phyloP scores from a whole-genome alignment of 1,140 invertebrate species.

The Heliconius congener region DNA sequence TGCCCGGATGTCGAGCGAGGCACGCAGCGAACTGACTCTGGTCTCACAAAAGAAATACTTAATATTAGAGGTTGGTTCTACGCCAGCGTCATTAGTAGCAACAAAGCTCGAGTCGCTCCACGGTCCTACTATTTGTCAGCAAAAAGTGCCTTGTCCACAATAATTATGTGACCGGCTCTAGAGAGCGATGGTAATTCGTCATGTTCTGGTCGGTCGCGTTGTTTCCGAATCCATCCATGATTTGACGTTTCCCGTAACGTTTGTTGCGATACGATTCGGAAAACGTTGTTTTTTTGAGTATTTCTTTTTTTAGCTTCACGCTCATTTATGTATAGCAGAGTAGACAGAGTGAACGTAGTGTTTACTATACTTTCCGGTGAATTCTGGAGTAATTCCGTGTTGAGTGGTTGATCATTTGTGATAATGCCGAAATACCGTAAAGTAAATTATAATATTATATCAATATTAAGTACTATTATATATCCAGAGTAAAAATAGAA shows the following conservation, averaged over 20 bases:
- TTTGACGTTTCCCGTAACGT: conserved; percentile 73
- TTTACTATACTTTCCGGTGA: too few species aligned
- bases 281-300: conserved; percentile 35
- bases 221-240: conserved; percentile 72
- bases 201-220: conserved; percentile 77
- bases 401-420: too few species aligned
- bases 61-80: conserved; percentile 75
- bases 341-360: too few species aligned
- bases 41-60: conserved; percentile 79
- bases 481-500: background rate
- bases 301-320: too few species aligned
- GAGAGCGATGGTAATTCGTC: conserved; percentile 78
- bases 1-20: conserved; percentile 51
- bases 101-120: conserved; percentile 77
- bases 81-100: conserved; percentile 76
- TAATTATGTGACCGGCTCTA: conserved; percentile 79
- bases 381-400: too few species aligned
- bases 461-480: background rate
- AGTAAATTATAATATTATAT: background rate
- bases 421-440: background rate
- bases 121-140: conserved; percentile 78
- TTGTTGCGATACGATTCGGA: conserved; percentile 58
- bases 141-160: conserved; percentile 80
- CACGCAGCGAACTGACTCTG: conserved; percentile 61
- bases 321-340: too few species aligned